Percentiles rank a stretch among this genome's conserved stretches.
phyloP scores from a whole-genome alignment of 2,113 vertebrate species.

The Crocuta crocuta region DNA sequence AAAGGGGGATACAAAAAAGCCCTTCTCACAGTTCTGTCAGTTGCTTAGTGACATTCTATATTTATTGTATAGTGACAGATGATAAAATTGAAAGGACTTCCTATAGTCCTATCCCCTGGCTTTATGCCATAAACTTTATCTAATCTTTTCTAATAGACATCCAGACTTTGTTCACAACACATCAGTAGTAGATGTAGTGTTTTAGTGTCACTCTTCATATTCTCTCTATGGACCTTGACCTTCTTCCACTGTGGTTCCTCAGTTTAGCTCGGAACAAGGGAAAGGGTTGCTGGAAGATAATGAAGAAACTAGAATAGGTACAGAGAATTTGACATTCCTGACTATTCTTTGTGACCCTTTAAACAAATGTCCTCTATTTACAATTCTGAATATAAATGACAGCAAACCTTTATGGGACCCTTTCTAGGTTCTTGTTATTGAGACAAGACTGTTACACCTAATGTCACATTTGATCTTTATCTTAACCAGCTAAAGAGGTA shows the following conservation, averaged over 20 bases:
- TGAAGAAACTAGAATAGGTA: not conserved
- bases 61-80: slow-evolving; percentile 28
- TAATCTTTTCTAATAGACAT: slow-evolving; percentile 49
- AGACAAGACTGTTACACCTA: not conserved
- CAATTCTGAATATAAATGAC: not conserved
- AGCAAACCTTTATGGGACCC: not conserved
- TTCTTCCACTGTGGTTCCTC: not conserved
- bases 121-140: not conserved
- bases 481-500: not conserved
- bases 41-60: not conserved
- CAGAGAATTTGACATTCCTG: not conserved
- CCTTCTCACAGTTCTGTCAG: slow-evolving; percentile 32
- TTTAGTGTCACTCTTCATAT: not conserved
- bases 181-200: not conserved
- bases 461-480: not conserved
- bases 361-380: not conserved
- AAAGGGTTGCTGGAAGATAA: not conserved
- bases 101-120: not conserved
- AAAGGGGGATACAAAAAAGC: not conserved
- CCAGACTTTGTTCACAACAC: not conserved
- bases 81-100: not conserved
- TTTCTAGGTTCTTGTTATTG: not conserved
- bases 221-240: not conserved
- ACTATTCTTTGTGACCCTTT: not conserved
- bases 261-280: not conserved